A percentile compares a stretch with the other conserved stretches of the same genome.
These are phyloP conservation scores for Pharmacophagus antenor DNA, from an alignment of 2,888 invertebrate genomes.

Conservation along the genomic window DNA sequence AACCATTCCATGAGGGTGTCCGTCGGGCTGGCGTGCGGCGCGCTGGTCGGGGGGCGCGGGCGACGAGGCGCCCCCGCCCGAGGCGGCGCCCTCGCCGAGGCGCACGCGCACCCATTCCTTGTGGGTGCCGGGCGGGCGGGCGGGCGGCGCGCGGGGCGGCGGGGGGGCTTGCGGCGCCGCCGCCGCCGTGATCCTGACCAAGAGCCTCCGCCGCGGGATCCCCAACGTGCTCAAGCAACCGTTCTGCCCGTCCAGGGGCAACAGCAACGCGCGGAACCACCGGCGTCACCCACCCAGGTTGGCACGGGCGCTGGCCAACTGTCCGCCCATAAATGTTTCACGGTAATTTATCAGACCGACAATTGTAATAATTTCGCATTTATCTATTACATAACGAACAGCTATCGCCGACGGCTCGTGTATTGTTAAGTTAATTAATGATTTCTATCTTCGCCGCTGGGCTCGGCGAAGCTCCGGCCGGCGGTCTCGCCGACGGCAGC, in stretches of 20 bases:
- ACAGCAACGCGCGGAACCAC: conserved; percentile 64
- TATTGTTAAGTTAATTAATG: background rate
- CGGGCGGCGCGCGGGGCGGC: conserved; percentile 71
- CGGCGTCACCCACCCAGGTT: conserved; percentile 64
- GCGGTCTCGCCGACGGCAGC: no score
- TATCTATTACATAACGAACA: background rate
- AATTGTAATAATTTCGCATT: conserved; percentile 3
- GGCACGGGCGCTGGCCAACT: conserved; percentile 68
- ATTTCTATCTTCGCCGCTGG: no score
- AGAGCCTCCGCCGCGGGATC: conserved; percentile 61
- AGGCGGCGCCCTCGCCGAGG: conserved; percentile 83
- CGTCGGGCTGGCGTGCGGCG: conserved; percentile 66
- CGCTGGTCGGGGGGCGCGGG: conserved; percentile 72
- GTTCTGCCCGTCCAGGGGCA: conserved; percentile 67
- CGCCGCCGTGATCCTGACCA: conserved; percentile 84
- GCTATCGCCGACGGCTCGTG: background rate
- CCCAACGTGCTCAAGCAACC: conserved; percentile 73
- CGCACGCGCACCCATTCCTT: conserved; percentile 58
- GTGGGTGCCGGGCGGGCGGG: conserved; percentile 69
- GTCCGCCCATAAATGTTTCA: conserved; percentile 73
- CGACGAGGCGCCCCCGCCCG: conserved; percentile 81
- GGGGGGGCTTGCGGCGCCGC: conserved; percentile 81
- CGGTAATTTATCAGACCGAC: conserved; percentile 49
- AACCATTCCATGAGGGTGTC: conserved; percentile 76
- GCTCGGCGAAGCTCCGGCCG: no score